These are phyloP conservation scores for Ambastaia sidthimunki DNA, from an alignment of 2,797 vertebrate genomes.

Conservation along the genomic window DNA sequence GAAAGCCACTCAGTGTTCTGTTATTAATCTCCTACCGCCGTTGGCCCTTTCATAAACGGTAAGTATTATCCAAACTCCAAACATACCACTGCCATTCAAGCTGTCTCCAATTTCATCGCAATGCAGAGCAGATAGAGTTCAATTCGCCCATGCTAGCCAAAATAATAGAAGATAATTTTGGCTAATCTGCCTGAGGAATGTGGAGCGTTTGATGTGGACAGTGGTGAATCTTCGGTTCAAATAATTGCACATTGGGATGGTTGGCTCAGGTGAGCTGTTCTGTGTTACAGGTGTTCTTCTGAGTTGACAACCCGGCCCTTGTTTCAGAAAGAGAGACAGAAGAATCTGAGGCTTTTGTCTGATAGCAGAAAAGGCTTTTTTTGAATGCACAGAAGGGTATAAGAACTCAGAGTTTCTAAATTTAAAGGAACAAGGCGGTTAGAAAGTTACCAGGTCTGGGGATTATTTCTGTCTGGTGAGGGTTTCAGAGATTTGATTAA, in stretches of 20 bases:
- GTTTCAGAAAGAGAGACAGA: constrained; percentile 77
- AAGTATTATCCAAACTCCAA: constrained; percentile 92
- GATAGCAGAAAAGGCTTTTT: constrained; percentile 76
- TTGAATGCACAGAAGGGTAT: constrained; percentile 72
- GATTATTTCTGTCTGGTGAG: constrained; percentile 15
- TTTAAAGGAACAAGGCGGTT: not conserved
- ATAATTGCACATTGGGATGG: constrained; percentile 88
- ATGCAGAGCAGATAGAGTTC: constrained; percentile 87
- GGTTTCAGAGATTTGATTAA: not conserved
- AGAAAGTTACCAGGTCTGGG: constrained; percentile 6
- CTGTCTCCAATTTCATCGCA: constrained; percentile 94
- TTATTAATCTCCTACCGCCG: constrained; percentile 90
- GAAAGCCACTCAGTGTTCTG: constrained; percentile 88
- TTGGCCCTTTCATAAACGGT: constrained; percentile 90
- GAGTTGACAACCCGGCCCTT: constrained; percentile 86
- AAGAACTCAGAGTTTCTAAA: constrained; percentile 65
- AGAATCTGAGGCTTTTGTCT: constrained; percentile 82
- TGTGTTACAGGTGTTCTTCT: constrained; percentile 90
- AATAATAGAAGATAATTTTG: constrained; percentile 99
- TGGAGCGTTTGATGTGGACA: constrained; percentile 92
- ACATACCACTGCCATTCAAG: constrained; percentile 95
- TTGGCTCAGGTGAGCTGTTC: constrained; percentile 85
- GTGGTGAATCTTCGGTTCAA: constrained; percentile 87
- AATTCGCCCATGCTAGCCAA: constrained; percentile 81
- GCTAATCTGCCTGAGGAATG: constrained; percentile 98